Base-by-base conservation (phyloP, 2,113 vertebrate genomes). In the Syngnathus typhle region DNA sequence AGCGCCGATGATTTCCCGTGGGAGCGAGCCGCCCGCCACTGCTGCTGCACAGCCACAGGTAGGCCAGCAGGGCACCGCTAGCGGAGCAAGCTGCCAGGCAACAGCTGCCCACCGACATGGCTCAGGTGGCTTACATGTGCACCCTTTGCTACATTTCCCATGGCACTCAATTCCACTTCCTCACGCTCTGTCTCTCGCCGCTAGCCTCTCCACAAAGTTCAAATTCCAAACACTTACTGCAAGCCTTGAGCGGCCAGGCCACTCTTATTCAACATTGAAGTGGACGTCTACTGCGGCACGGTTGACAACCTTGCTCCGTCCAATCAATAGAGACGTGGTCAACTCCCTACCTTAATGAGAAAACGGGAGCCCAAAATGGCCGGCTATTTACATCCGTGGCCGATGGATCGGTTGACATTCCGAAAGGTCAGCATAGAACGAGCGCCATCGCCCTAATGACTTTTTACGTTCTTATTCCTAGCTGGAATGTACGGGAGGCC, bases 81-180 rank as follows among this genome's bases (percentile, higher is more conserved):
- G 27, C 27, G 27, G 82, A 71, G 72, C 65, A 75, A 62, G 80
- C 39, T 44, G 60, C 21, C 68, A 80, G 71, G 76, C 46, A 77
- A 85, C 89, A 91, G 88, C 88, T 91, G 90, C 85, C 80, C 79
- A 64, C 69, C 4, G 32, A 72, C 83, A 73, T 74, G 85, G 79
- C 85, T 90, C 87, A 91, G 89, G 87, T 90, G 89, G 75, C 69
- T 8, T 65, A 49, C 41, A 77, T 44, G 15, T 74, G 13, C 75
- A 77, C 69, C 74, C 69, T 76, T 78, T 65, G 47, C 60, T 70
- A 47, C 68, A 83, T 82, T 79, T 76, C 73, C 44, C 16, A 43
- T 6, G 21, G 64, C 66, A 70, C 39, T 67, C 79, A 72, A 68
- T 68, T 2, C 65, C 37, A 62, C 55, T 23, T 78, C 73, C 83